A percentile compares a stretch with the other conserved stretches of the same genome.
Conservation (phyloP, 2,797 vertebrate species). For the Botia almorhae region DNA sequence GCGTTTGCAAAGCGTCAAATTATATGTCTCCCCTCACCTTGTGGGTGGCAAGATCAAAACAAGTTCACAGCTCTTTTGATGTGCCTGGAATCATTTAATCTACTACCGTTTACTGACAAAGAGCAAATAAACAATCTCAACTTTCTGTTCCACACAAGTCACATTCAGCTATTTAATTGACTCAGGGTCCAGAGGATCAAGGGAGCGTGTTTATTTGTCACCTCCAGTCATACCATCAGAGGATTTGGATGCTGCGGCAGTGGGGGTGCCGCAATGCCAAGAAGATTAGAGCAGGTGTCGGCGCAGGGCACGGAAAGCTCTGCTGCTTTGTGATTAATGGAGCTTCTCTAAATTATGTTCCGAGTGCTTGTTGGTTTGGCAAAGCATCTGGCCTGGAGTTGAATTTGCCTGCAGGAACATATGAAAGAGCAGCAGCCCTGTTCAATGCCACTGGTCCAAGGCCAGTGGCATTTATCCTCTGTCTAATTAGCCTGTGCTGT, state of each 20-base stretch:
- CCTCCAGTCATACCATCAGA: constrained; percentile 52
- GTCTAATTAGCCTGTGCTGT: constrained; percentile 57
- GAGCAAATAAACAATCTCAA: constrained; percentile 6
- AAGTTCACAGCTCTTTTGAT: constrained; percentile 21
- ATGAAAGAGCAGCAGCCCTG: constrained; percentile 65
- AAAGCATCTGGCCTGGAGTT: constrained; percentile 51
- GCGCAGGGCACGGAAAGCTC: constrained; percentile 47
- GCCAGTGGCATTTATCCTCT: constrained; percentile 67
- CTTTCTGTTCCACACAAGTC: neutral
- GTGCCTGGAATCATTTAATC: constrained; percentile 5
- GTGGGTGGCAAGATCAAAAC: constrained; percentile 2
- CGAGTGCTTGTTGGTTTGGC: constrained; percentile 69
- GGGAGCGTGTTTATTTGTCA: constrained; percentile 12
- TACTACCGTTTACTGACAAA: neutral
- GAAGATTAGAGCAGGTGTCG: constrained; percentile 70
- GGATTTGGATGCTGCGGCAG: constrained; percentile 59
- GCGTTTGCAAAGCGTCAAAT: neutral
- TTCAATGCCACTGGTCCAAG: constrained; percentile 50
- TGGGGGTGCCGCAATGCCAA: constrained; percentile 52
- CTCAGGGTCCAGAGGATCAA: constrained; percentile 32
- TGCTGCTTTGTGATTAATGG: constrained; percentile 74
- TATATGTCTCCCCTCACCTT: neutral
- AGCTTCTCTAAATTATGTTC: constrained; percentile 62
- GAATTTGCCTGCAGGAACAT: constrained; percentile 72
- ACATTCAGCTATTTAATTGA: constrained; percentile 20